Evolutionary conservation across 2,888 invertebrate genomes (phyloP), one percentile per base, ranked within the genome.

Genomic region (Fragum fragum): DNA sequence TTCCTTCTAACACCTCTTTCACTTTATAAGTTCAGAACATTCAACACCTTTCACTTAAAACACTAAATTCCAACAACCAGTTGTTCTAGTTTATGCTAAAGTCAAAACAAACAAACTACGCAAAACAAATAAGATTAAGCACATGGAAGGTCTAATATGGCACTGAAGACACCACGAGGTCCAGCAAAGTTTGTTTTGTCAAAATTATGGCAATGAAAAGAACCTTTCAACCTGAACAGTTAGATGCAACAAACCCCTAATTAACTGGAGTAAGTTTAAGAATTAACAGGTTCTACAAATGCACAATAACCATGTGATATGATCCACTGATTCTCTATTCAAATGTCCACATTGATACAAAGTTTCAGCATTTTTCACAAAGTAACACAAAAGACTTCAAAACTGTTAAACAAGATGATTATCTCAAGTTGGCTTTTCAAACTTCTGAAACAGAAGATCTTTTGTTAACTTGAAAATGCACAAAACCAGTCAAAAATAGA

Each of bases 251-350:
- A 66, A 66, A 39, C 42, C 66, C 23, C 42, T 66, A 66, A 66
- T 66, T 66, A 42, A 42, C 39, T 42, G 9, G 6, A 42, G 14
- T 23, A 9, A 42, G 66, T 66, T 21, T 42, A 47, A 42, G 36
- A 66, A 66, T 42, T 66, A 66, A 36, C 39, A 42, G 39, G 66
- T 39, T 66, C 36, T 66, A 66, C 23, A 21, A 23, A n/a, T 5
- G 2, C 3, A 66, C 21, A 36, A 39, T 66, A n/a, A 66, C 42
- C 42, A 42, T 23, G 23, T 23, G 66, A 66, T 66, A 9, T 66
- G 42, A 66, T 23, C 66, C 66, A 66, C 39, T 66, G 66, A 66
- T 66, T 66, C 36, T 39, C 66, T 66, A 66, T 66, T 66, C 66
- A 66, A 6, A 66, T 66, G 23, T 66, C 42, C 66, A 66, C n/a